Base-by-base conservation (phyloP, 2,888 invertebrate genomes). In the Acrobasis repandana region DNA sequence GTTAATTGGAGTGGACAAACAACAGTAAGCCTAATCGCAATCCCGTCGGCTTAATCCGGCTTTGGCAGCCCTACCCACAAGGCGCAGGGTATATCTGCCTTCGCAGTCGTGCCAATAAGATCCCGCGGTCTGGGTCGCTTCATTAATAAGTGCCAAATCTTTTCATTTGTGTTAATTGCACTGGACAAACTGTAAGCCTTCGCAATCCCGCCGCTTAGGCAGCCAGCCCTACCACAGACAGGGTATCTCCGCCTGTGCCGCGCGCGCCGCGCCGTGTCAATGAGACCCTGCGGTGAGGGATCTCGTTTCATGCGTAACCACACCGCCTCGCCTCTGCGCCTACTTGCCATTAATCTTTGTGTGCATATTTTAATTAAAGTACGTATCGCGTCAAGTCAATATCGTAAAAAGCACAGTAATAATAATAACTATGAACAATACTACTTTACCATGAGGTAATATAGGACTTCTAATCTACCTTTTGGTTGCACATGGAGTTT, bases 201-300 rank as follows among this genome's bases (percentile, higher is more conserved):
- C 0, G 2, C 28, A 28, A 28, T 28, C 28, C 28, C 28, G 28
- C 28, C 28, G 28, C 6, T 28, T 6, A 6, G 28, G 28, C 28
- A 28, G 28, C 4, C 38, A 38, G 43, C 43, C 43, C 43, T 43
- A 43, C 43, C 14, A 1, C 43, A 43, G 43, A 1, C 43, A 43
- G 43, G n/a, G 11, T 43, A 43, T 14, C 11, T 11, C 43, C 10
- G 15, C 36, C 34, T 36, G n/a, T n/a, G n/a, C 36, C 15, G 52
- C 36, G n/a, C n/a, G n/a, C n/a, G n/a, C n/a, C n/a, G n/a, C 52
- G 52, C 52, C 16, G 52, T 54, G 38, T 43, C 54, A 43, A 38
- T 38, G 54, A 54, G 54, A 38, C 11, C n/a, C 9, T 54, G 54
- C 20, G 54, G 54, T 54, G 20, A 16, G 18, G 54, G 38, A 18